Base-by-base conservation (phyloP, 1,140 invertebrate species). In the Telenomus remus region DNA sequence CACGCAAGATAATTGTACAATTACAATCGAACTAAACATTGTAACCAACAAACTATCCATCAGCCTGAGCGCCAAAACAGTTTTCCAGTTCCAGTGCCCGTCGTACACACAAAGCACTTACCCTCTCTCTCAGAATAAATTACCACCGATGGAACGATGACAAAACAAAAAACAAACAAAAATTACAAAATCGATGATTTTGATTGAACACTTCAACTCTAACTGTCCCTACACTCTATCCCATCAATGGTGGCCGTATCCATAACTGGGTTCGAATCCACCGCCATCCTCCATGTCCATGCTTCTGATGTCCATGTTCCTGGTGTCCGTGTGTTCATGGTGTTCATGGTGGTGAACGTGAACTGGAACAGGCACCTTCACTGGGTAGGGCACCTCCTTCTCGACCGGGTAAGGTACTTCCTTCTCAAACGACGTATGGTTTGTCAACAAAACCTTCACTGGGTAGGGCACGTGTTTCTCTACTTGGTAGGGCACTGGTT, bases 381-480 rank as follows among this genome's bases (percentile, higher is more conserved):
- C 92, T 8, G 93, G 92, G 64, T 91, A 90, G 9, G 93, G 93
- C 5, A 94, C 91, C 79, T 92, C 92, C 81, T 94, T 94, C 75
- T 94, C 91, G 0, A 95, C 90, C 13, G 93, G 92, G 10, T 91
- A 88, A 43, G 90, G 92, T 2, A 94, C 91, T 71, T 94, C 91
- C 65, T 93, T 92, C 85, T 93, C 92, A 13, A n/a, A 94, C 92
- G 71, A 92, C 91, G 83, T 94, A 93, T 34, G 93, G 93, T 83
- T 93, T 94, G 86, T 94, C 93, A 16, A 95, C 93, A 19, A 92
- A 27, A 95, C 94, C 79, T 93, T 94, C 9, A 95, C 92, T 81
- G 93, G 93, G 80, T 91, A 91, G 33, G 93, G 93, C 7, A 92
- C 91, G 33, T 93, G 92, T 86, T 93, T 94, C 76, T 93, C 92